Conservation (phyloP, 2,113 vertebrate genomes). For the Eurystomus gularis region DNA sequence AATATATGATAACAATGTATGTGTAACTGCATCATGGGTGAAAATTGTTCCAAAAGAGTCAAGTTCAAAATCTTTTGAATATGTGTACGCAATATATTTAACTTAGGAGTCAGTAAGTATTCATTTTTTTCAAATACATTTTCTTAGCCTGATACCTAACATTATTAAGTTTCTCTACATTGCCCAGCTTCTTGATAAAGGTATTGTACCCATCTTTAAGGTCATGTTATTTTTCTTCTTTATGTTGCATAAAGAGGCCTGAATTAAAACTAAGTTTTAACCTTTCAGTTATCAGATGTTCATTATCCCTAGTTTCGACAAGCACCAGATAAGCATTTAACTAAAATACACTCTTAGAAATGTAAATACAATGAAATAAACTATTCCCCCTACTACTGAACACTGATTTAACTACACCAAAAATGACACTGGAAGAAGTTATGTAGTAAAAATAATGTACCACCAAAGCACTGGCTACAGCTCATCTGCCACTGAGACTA, state of each 20-base stretch:
- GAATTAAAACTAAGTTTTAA: background rate
- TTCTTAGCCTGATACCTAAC: background rate
- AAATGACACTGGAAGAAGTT: background rate
- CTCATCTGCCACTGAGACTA: background rate
- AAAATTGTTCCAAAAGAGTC: background rate
- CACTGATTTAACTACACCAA: background rate
- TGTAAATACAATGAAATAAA: background rate
- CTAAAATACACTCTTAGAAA: background rate
- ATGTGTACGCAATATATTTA: background rate
- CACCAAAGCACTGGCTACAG: background rate
- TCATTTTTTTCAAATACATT: background rate
- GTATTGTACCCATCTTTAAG: background rate
- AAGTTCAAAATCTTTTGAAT: background rate
- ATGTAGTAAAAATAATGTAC: background rate
- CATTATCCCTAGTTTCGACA: background rate
- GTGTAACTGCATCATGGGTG: background rate
- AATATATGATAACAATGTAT: background rate
- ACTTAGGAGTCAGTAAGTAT: background rate
- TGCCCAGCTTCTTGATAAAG: background rate
- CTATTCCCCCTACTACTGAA: background rate
- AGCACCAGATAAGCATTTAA: background rate
- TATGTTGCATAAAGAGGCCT: conserved; percentile 15
- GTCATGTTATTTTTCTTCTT: background rate
- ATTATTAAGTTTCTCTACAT: background rate
- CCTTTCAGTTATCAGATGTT: background rate